Base-by-base conservation (phyloP, 2,797 vertebrate species). In the Oreochromis mossambicus region DNA sequence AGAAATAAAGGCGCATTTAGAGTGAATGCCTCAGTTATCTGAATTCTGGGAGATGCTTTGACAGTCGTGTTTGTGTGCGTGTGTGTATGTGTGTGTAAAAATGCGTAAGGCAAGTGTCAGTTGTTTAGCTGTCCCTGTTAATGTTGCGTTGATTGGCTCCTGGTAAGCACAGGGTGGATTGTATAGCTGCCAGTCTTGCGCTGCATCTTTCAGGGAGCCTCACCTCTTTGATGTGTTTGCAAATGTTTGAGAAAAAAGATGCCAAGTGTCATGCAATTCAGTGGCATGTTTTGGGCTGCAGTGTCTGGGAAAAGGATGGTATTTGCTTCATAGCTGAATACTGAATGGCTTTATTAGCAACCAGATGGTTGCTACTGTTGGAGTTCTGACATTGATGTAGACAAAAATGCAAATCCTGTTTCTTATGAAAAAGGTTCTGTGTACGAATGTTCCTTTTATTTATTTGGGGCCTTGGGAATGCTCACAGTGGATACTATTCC, bases 81-180 rank as follows among this genome's bases (percentile, higher is more conserved):
- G 51, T 76, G 82, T 15, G 17, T 13, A 3, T 2, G 4, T 13
- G 58, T 13, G 19, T 66, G 34, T 43, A 14, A 5, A 52, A 83
- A 81, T 43, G 82, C 50, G 34, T 24, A 79, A 83, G 83, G 77
- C 79, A 86, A 79, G 87, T 83, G 87, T 84, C 85, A 89, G 84
- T 73, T 91, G 82, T 90, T 83, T 61, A 41, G 84, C 89, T 83
- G 82, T 81, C 84, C 61, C 78, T 76, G 85, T 85, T 89, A 85
- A 89, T 90, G 86, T 91, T 87, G 88, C 87, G 80, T 85, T 92
- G 86, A 93, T 85, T 88, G 91, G 86, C 66, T 88, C 78, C 70
- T 86, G 80, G 43, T 82, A 86, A 80, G 89, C 83, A 21, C 58
- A 80, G 80, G 26, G 36, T 75, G 75, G 68, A 12, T 17, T 77